Conservation (phyloP, 2,888 invertebrate genomes). For the Creontiades dilutus region DNA sequence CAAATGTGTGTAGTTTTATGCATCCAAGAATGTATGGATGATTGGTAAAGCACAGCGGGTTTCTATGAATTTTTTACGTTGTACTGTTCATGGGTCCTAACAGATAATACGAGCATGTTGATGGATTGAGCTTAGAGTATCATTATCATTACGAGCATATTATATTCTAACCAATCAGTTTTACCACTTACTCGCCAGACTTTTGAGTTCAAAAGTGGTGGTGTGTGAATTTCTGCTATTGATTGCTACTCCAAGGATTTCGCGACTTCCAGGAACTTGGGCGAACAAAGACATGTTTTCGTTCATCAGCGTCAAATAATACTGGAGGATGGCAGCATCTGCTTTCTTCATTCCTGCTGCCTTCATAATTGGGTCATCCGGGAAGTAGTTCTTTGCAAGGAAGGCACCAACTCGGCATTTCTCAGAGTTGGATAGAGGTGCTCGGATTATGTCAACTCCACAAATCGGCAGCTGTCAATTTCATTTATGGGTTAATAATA, state of each 20-base stretch:
- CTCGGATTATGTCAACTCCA: constrained; percentile 54
- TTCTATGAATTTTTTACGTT: too few relatives aligned
- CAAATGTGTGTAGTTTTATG: too few relatives aligned
- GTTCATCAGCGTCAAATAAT: constrained; percentile 64
- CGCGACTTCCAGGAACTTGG: constrained; percentile 59
- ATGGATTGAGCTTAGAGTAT: too few relatives aligned
- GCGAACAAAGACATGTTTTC: constrained; percentile 67
- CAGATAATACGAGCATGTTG: too few relatives aligned
- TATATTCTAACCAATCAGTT: not conserved
- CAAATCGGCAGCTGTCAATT: constrained; percentile 69
- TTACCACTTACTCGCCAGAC: constrained; percentile 60
- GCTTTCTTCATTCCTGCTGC: constrained; percentile 62
- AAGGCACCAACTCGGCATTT: constrained; percentile 68
- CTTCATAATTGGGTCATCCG: constrained; percentile 66
- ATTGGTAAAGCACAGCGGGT: too few relatives aligned
- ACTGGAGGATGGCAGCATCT: constrained; percentile 65
- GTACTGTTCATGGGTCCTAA: too few relatives aligned
- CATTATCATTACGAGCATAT: too few relatives aligned
- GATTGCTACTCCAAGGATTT: constrained; percentile 69
- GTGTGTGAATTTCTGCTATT: constrained; percentile 47
- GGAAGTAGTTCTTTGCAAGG: constrained; percentile 62
- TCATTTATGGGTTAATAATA: too few relatives aligned
- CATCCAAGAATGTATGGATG: too few relatives aligned
- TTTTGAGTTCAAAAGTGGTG: constrained; percentile 63
- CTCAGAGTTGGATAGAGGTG: constrained; percentile 58